phyloP scores from a whole-genome alignment of 2,888 invertebrate species.

The Druceiella hillmani region DNA sequence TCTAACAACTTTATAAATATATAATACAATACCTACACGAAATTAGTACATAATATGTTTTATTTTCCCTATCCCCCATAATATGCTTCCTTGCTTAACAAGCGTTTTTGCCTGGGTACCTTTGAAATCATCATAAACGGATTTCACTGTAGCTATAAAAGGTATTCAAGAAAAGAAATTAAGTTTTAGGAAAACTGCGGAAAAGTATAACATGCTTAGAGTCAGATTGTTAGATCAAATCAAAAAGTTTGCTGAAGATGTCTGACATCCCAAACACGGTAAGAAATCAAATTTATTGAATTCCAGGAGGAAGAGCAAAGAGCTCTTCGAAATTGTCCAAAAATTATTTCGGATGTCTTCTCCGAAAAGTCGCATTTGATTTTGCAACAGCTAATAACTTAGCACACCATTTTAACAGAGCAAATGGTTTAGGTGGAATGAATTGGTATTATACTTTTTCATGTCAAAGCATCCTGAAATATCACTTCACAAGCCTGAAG shows the following conservation, averaged over 20 bases:
- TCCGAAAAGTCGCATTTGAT: constrained; percentile 6
- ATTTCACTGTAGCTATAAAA: constrained; percentile 4
- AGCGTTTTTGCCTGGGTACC: no score
- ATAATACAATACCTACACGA: no score
- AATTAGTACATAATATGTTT: no score
- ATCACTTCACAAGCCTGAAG: no score
- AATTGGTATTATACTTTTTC: constrained; percentile 2
- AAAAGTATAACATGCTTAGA: constrained; percentile 3
- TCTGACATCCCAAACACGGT: constrained; percentile 3
- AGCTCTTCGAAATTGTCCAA: constrained; percentile 2
- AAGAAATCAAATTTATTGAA: constrained; percentile 6
- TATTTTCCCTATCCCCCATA: no score
- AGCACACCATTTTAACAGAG: constrained; percentile 5
- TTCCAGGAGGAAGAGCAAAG: no score
- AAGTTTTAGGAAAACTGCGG: constrained; percentile 3
- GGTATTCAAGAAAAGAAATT: constrained; percentile 4
- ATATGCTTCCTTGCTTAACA: no score
- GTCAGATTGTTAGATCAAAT: constrained; percentile 3
- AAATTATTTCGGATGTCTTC: constrained; percentile 3
- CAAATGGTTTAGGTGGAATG: constrained; percentile 4
- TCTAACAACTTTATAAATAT: no score
- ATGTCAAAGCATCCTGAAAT: constrained; percentile 4
- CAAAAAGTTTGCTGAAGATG: constrained; percentile 4
- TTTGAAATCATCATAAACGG: no score
- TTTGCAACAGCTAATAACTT: constrained; percentile 6